These are phyloP conservation scores for Pundamilia nyererei DNA, from an alignment of 2,113 vertebrate species.

Conservation along the genomic window DNA sequence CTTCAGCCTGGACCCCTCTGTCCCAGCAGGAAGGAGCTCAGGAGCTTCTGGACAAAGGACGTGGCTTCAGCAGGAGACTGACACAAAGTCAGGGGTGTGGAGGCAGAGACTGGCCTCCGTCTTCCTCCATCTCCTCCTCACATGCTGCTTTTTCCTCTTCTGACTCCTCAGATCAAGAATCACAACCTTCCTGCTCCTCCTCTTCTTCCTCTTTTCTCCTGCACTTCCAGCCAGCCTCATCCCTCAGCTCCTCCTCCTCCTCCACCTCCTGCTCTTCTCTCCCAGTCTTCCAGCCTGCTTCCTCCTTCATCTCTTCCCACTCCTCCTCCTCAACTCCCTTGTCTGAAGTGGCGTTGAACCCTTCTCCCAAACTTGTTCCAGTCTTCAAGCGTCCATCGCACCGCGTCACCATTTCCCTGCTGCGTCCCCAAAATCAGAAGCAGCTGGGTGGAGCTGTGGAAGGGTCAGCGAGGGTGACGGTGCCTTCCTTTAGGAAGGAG, in stretches of 20 bases:
- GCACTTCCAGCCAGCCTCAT: neutral
- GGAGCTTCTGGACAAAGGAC: neutral
- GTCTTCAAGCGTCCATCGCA: slow-evolving; percentile 68
- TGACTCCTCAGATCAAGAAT: neutral
- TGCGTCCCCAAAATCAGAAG: slow-evolving; percentile 37
- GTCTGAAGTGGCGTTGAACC: neutral
- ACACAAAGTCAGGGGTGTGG: neutral
- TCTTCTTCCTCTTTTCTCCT: neutral
- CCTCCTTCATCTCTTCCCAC: neutral
- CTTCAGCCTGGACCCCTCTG: neutral
- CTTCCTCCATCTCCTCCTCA: neutral
- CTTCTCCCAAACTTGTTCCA: slow-evolving; percentile 68
- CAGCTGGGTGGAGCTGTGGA: neutral
- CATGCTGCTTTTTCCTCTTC: neutral
- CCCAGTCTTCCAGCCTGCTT: neutral
- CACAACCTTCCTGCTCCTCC: neutral
- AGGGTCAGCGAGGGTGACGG: neutral
- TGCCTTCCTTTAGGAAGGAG: neutral
- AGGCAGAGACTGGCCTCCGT: neutral
- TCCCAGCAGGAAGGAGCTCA: slow-evolving; percentile 9
- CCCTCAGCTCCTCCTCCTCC: neutral
- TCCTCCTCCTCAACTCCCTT: neutral
- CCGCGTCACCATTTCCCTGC: slow-evolving; percentile 37
- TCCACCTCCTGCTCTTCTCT: neutral
- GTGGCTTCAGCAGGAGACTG: neutral